Evolutionary conservation across 1,140 invertebrate species (phyloP).

Genomic region (Drosophila nigromelanica): DNA sequence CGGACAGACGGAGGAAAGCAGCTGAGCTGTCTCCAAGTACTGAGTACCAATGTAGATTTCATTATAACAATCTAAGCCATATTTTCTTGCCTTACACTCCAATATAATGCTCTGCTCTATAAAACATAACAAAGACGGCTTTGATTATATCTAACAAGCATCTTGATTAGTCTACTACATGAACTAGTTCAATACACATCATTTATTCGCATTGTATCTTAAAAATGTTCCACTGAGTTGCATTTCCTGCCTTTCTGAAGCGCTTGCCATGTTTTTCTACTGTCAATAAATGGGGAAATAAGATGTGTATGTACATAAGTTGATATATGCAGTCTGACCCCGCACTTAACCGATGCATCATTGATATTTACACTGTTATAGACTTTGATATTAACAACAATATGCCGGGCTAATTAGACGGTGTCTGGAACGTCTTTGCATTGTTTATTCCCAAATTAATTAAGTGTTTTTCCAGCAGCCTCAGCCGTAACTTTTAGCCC

Average conservation of each 20-base stretch:
- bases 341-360: conserved; percentile 3
- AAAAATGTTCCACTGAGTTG: neutral
- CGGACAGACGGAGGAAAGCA: too few species aligned
- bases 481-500: neutral
- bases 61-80: neutral
- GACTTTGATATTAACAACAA: neutral
- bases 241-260: neutral
- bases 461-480: conserved; percentile 8
- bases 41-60: too few species aligned
- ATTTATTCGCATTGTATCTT: neutral
- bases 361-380: conserved; percentile 3
- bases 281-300: neutral
- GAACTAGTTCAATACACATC: neutral
- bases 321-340: neutral
- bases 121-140: neutral
- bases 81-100: neutral
- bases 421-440: neutral
- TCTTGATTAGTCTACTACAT: neutral
- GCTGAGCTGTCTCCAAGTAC: too few species aligned
- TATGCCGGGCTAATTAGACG: conserved; percentile 4
- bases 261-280: neutral
- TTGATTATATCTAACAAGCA: neutral
- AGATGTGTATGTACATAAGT: neutral
- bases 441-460: conserved; percentile 1
- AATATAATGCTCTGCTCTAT: neutral